Evolutionary conservation across 37 sponge, comb jelly and placozoan species (phyloP), one percentile per base, ranked within the genome.

Genomic region (Petrosia ficiformis): DNA sequence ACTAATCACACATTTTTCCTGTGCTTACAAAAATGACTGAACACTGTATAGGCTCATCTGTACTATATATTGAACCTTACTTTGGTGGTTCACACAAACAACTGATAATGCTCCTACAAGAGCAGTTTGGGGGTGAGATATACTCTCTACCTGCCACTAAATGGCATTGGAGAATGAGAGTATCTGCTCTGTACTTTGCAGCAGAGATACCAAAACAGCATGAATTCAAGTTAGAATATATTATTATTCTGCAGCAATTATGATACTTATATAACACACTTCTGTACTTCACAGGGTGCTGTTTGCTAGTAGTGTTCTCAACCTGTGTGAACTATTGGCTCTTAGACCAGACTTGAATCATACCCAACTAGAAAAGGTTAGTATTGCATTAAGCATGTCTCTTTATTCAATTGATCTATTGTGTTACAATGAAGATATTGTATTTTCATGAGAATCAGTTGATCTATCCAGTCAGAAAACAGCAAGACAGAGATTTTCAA

Each of bases 401-500:
- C n/a, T n/a, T n/a, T n/a, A n/a, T n/a, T n/a, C n/a, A n/a, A n/a
- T n/a, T n/a, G n/a, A n/a, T n/a, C 44, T 96, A 0, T 48, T 39
- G 19, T 21, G 4, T 14, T 66, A 86, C 3, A 70, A 80, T 59
- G n/a, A 96, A 96, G 70, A 80, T 96, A 32, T 68, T 96, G 32
- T 96, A 96, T 35, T 96, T 96, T 59, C 96, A 96, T 77, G 96
- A 96, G 73, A 96, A 96, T 63, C 96, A 96, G 79, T 74, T 96
- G 56, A 76, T 89, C 0, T 96, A 96, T 56, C 96, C 96, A 4
- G 90, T 86, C 6, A 79, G 87, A 78, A 89, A 85, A 36, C 90
- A 82, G 35, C 80, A 77, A 39, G 93, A 96, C 24, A 68, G 93
- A 56, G 96, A 96, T 43, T 89, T 85, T 66, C 96, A 96, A 72